Conservation (phyloP, 2,888 invertebrate species). For the Agrotis exclamationis region DNA sequence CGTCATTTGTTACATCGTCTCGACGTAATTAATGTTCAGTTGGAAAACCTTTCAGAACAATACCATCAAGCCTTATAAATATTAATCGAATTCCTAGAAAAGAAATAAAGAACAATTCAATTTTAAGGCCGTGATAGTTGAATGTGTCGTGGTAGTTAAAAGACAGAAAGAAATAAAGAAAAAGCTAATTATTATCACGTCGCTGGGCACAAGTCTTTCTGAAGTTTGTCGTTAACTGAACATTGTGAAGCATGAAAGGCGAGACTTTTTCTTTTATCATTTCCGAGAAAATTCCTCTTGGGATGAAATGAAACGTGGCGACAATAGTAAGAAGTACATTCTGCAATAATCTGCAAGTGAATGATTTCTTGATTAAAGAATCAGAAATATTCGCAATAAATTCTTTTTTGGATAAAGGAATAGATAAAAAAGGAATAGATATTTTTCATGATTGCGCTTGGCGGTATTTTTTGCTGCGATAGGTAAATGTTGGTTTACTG, state of each 20-base stretch:
- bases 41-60: slow-evolving; percentile 25
- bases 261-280: slow-evolving; percentile 20
- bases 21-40: slow-evolving; percentile 38
- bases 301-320: slow-evolving; percentile 19
- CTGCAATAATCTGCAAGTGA: slow-evolving; percentile 20
- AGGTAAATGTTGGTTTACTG: not conserved
- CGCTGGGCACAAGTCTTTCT: slow-evolving; percentile 37
- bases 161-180: slow-evolving; percentile 23
- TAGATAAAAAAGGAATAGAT: no score
- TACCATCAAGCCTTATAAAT: slow-evolving; percentile 17
- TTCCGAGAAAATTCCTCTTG: slow-evolving; percentile 12
- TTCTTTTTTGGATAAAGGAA: not conserved
- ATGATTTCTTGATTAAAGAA: slow-evolving; percentile 25
- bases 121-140: slow-evolving; percentile 28
- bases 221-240: slow-evolving; percentile 45
- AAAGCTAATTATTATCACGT: slow-evolving; percentile 39
- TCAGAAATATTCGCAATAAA: not conserved
- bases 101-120: slow-evolving; percentile 13
- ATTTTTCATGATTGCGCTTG: slow-evolving; percentile 1
- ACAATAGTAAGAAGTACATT: slow-evolving; percentile 12
- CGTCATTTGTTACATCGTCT: slow-evolving; percentile 41
- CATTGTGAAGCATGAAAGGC: slow-evolving; percentile 27
- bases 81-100: slow-evolving; percentile 12
- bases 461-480: not conserved
- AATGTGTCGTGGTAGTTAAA: slow-evolving; percentile 34